Percentiles rank a stretch among this genome's conserved stretches.
Conservation (phyloP, 2,888 invertebrate species). For the Drosophila setosimentum region DNA sequence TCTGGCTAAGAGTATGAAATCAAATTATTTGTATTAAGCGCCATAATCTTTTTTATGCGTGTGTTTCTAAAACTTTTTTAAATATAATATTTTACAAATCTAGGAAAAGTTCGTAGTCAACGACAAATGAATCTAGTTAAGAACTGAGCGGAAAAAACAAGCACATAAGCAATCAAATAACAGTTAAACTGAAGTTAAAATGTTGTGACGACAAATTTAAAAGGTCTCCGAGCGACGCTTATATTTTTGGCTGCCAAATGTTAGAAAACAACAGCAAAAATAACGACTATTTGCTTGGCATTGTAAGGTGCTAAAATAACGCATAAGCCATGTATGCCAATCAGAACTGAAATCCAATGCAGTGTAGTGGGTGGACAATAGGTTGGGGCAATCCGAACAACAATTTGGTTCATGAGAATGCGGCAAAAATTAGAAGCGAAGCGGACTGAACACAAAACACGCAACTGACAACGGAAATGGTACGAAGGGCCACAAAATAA, state of each 20-base stretch:
- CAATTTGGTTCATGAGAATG: constrained; percentile 69
- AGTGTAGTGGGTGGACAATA: not conserved
- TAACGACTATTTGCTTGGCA: constrained; percentile 36
- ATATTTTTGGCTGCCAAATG: constrained; percentile 58
- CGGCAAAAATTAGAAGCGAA: constrained; percentile 70
- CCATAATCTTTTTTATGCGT: not conserved
- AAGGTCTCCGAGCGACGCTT: constrained; percentile 40
- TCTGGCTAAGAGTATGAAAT: not conserved
- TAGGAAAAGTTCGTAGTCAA: not conserved
- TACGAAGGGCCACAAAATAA: constrained; percentile 44
- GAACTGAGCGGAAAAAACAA: not conserved
- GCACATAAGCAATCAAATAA: constrained; percentile 29
- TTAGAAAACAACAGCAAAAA: constrained; percentile 29
- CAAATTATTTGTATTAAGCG: not conserved
- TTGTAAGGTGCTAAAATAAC: constrained; percentile 46
- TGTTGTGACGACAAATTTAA: constrained; percentile 27
- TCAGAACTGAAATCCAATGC: constrained; percentile 10
- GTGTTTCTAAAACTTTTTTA: no score
- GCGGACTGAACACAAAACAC: constrained; percentile 50
- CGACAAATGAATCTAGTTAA: not conserved
- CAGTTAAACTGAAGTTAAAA: constrained; percentile 31
- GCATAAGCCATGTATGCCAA: constrained; percentile 66
- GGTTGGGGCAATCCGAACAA: constrained; percentile 25
- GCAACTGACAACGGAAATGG: constrained; percentile 66
- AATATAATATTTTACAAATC: not conserved